phyloP scores from a whole-genome alignment of 2,113 vertebrate genomes.

The Phainopepla nitens region DNA sequence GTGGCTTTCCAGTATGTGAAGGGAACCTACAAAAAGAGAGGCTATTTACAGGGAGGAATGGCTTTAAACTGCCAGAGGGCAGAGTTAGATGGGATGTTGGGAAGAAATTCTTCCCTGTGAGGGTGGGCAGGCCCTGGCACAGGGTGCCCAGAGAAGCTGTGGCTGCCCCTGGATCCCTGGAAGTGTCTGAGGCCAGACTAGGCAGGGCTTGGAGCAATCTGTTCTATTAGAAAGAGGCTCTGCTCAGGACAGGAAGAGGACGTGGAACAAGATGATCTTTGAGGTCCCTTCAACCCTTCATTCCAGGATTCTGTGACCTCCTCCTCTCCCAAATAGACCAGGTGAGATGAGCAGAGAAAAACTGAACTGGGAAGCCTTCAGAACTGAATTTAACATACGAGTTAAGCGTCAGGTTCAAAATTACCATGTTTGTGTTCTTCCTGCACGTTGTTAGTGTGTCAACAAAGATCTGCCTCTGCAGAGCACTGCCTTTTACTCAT shows the following conservation, averaged over 20 bases:
- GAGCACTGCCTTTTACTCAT: neutral
- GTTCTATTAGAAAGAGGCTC: fast-evolving
- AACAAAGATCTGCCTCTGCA: neutral
- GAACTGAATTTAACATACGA: fast-evolving
- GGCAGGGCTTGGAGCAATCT: fast-evolving
- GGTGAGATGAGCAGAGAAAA: neutral
- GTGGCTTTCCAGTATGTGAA: fast-evolving
- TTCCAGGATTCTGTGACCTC: neutral
- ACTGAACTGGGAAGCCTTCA: neutral
- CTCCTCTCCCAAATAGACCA: neutral
- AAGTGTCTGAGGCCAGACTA: fast-evolving
- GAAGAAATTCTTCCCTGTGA: fast-evolving
- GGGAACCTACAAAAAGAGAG: neutral
- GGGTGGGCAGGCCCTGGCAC: neutral
- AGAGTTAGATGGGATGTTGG: neutral
- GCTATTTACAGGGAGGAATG: neutral
- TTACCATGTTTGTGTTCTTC: neutral
- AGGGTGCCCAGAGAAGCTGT: neutral
- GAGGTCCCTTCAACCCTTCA: neutral
- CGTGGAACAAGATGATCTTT: neutral
- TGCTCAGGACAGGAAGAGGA: neutral
- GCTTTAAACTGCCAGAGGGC: neutral
- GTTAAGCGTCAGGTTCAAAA: fast-evolving
- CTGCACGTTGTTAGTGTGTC: neutral
- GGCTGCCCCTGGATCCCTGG: neutral